Evolutionary conservation across 2,888 invertebrate species (phyloP).

Genomic region (Epistrophe eligans): DNA sequence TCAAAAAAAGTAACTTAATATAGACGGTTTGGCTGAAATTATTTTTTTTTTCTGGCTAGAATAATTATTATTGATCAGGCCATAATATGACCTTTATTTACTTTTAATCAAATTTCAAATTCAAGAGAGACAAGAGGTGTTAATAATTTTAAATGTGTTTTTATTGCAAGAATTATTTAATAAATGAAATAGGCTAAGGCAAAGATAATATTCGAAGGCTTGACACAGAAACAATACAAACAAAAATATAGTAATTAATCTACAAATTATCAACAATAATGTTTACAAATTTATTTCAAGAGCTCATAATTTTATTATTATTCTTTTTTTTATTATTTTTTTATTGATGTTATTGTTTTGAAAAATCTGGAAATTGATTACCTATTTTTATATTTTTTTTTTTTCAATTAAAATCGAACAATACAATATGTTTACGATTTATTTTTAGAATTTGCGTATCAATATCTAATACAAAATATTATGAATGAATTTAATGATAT

Average conservation of each 20-base stretch:
- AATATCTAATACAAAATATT: background rate
- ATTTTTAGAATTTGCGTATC: conserved; percentile 1
- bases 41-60: no score
- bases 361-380: background rate
- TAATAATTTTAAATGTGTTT: background rate
- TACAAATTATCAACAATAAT: conserved; percentile 6
- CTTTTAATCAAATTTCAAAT: background rate
- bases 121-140: background rate
- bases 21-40: no score
- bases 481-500: background rate
- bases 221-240: conserved; percentile 8
- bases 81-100: no score
- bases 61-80: no score
- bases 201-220: conserved; percentile 42
- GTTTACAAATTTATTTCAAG: background rate
- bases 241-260: background rate
- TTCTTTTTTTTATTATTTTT: background rate
- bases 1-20: no score
- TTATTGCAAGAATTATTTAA: background rate
- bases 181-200: background rate
- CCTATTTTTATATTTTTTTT: no score
- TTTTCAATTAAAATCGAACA: background rate
- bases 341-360: background rate
- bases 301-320: background rate
- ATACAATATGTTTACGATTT: background rate